Evolutionary conservation across 2,888 invertebrate genomes (phyloP), one percentile per base, ranked within the genome.

Genomic region (Phengaris arion): DNA sequence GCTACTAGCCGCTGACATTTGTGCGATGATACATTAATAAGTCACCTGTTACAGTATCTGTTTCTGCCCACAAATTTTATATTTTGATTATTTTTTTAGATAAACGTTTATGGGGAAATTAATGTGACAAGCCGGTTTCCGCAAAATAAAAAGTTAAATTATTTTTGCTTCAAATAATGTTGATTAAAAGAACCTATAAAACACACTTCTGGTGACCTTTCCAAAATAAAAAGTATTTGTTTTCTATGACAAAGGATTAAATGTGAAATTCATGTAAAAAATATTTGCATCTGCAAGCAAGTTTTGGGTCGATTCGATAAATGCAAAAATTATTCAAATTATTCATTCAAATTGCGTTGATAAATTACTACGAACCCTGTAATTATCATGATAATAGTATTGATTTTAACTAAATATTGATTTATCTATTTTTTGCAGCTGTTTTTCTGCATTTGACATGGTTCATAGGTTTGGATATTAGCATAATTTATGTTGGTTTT

Each of bases 321-420:
- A 92, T 91, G 78, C 79, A 77, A 79, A 78, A 88, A 90, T 89
- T 91, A 91, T 92, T 87, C 84, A 88, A 89, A 89, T 88, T 77
- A 77, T 79, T 81, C 83, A 88, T 88, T 86, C 89, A 51, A 87
- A 87, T 85, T 77, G 83, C 87, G 85, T 85, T 81, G 79, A 81
- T 55, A 55, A 75, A 57, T 70, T 59, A 70, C 57, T 48, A 2
- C 70, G 46, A 51, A 46, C 55, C 48, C 22, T 13, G 35, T 79
- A 78, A 90, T 91, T 91, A 85, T 84, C 91, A 91, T 91, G 78
- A 86, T 82, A 89, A 89, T 89, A 78, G 72, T 74, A 78, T 76
- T 74, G 74, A 81, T 81, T 77, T 80, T 81, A 81, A 81, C 79
- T 35, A 81, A 77, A 81, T 81, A 80, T 79, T 81, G 83, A 82